Conservation (phyloP, 2,113 vertebrate genomes). For the Otolemur garnettii region DNA sequence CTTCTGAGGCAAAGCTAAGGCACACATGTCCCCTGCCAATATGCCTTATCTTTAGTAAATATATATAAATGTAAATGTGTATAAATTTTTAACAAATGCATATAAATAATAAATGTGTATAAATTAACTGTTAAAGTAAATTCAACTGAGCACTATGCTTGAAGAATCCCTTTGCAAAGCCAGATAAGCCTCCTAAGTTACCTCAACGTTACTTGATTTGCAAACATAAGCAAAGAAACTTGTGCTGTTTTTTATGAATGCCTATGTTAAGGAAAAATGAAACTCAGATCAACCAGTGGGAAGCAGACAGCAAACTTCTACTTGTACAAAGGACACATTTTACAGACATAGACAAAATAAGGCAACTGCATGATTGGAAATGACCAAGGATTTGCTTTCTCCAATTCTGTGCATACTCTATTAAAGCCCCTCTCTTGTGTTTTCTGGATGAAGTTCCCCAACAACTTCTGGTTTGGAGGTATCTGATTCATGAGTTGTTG, state of each 20-base stretch:
- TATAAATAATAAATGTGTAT: neutral
- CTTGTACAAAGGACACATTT: neutral
- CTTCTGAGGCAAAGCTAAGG: neutral
- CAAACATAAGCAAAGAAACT: neutral
- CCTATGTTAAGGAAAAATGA: neutral
- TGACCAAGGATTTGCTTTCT: neutral
- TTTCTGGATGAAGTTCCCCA: neutral
- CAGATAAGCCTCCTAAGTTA: neutral
- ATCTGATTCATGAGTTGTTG: no score
- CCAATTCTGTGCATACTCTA: neutral
- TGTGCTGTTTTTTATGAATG: neutral
- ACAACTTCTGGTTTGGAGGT: neutral
- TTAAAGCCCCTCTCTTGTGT: neutral
- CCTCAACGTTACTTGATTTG: neutral
- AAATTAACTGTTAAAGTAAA: neutral
- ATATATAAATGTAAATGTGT: neutral
- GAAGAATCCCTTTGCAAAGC: neutral
- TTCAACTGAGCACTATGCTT: neutral
- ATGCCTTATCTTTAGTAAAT: neutral
- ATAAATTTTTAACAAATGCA: neutral
- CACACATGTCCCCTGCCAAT: neutral
- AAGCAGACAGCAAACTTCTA: neutral
- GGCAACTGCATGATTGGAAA: neutral
- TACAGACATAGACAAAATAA: neutral
- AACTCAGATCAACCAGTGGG: neutral